Conservation (phyloP, 2,888 invertebrate species). For the Drosophila limbata region DNA sequence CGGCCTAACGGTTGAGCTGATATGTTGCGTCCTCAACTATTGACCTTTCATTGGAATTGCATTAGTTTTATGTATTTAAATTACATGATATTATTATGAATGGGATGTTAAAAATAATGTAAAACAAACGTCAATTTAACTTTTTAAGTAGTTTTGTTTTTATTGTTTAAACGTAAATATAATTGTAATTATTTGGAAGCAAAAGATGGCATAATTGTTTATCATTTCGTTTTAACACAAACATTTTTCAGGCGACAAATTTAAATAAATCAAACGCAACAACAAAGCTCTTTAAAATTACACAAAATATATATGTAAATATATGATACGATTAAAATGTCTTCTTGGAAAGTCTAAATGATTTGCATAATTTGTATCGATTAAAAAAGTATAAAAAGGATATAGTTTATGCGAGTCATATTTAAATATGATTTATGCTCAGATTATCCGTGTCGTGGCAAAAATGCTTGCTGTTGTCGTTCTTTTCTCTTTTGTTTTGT, state of each 20-base stretch:
- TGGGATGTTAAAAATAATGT: conserved; percentile 41
- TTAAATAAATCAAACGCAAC: conserved; percentile 34
- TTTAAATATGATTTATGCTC: conserved; percentile 30
- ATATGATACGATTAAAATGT: conserved; percentile 60
- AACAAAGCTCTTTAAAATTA: conserved; percentile 48
- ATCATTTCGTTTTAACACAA: conserved; percentile 43
- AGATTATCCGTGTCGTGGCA: conserved; percentile 47
- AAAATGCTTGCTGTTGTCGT: conserved; percentile 62
- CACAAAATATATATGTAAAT: conserved; percentile 47
- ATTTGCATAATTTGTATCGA: conserved; percentile 47
- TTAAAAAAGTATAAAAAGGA: conserved; percentile 51
- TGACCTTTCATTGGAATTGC: conserved; percentile 16
- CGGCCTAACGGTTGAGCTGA: conserved; percentile 33
- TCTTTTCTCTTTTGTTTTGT: conserved; percentile 24
- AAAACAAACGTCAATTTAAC: conserved; percentile 68
- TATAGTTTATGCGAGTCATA: conserved; percentile 22
- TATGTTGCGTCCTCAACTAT: conserved; percentile 53
- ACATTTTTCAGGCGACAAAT: conserved; percentile 37
- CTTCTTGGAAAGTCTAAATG: conserved; percentile 63
- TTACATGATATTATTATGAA: conserved; percentile 23
- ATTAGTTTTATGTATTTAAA: conserved; percentile 30
- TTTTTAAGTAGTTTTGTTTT: conserved; percentile 61
- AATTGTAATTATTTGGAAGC: conserved; percentile 74
- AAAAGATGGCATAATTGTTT: conserved; percentile 73
- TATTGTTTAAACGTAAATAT: conserved; percentile 65